A percentile compares a stretch with the other conserved stretches of the same genome.
phyloP scores from a whole-genome alignment of 2,888 invertebrate genomes.

The Autographa gamma region DNA sequence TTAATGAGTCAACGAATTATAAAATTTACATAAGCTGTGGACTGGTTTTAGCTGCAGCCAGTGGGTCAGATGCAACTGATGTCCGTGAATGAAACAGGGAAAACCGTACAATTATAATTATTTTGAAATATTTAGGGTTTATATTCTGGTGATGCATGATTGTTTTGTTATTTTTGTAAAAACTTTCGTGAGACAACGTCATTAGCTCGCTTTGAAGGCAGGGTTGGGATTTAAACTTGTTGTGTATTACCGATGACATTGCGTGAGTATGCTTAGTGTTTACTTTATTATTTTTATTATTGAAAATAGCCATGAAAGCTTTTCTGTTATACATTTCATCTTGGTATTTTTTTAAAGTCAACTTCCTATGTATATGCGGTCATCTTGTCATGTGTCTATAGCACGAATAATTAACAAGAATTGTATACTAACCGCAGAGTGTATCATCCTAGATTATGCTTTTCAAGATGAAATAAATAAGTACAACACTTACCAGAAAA shows the following conservation, averaged over 20 bases:
- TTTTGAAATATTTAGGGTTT: background rate
- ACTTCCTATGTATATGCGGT: too few species aligned
- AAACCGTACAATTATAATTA: slow-evolving; percentile 8
- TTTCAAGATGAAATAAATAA: too few species aligned
- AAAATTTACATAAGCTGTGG: slow-evolving; percentile 52
- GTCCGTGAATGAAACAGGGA: slow-evolving; percentile 28
- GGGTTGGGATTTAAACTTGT: background rate
- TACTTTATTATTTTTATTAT: background rate
- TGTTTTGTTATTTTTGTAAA: background rate
- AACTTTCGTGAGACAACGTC: background rate
- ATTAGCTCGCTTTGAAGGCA: background rate
- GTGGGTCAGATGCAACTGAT: slow-evolving; percentile 33
- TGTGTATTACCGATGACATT: background rate
- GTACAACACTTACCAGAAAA: too few species aligned
- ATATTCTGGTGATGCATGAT: background rate
- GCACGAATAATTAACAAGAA: too few species aligned
- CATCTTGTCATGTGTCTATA: too few species aligned
- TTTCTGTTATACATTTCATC: too few species aligned
- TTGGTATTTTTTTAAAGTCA: too few species aligned
- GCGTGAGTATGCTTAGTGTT: background rate
- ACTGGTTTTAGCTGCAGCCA: background rate
- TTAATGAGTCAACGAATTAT: slow-evolving; percentile 49
- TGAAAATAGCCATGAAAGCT: too few species aligned
- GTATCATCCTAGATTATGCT: too few species aligned
- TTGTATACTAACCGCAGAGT: too few species aligned